A percentile compares a stretch with the other conserved stretches of the same genome.
Evolutionary conservation across 2,113 vertebrate genomes (phyloP).

Genomic region (Lepus europaeus): DNA sequence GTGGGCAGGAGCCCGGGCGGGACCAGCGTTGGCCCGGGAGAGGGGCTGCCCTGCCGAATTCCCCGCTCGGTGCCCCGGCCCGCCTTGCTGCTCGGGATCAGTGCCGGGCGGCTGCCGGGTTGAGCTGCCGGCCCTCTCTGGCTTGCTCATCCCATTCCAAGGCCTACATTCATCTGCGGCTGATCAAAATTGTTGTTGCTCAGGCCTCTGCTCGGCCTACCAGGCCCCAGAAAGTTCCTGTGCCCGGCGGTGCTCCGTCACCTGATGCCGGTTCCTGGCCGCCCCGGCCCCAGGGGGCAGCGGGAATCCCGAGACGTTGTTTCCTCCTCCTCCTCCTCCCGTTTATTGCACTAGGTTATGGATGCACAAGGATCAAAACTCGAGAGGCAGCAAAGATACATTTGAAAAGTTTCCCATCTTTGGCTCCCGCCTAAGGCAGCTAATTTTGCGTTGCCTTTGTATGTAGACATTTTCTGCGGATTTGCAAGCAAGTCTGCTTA

Average conservation of each 20-base stretch:
- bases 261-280: not conserved
- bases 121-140: not conserved
- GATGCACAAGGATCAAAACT: not conserved
- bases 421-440: not conserved
- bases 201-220: not conserved
- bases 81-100: not conserved
- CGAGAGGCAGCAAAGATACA: not conserved
- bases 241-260: not conserved
- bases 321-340: not conserved
- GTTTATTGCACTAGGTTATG: not conserved
- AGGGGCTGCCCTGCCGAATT: not conserved
- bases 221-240: not conserved
- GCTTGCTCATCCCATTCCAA: accelerated
- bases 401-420: not conserved
- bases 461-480: not conserved
- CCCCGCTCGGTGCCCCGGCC: not conserved
- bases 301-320: not conserved
- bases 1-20: not conserved
- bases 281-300: not conserved
- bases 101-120: not conserved
- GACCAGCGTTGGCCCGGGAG: not conserved
- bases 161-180: not conserved
- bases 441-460: not conserved
- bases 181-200: not conserved
- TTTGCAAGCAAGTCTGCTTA: not conserved